These are phyloP conservation scores for Elysia crispata DNA, from an alignment of 2,888 invertebrate species.

Conservation along the genomic window DNA sequence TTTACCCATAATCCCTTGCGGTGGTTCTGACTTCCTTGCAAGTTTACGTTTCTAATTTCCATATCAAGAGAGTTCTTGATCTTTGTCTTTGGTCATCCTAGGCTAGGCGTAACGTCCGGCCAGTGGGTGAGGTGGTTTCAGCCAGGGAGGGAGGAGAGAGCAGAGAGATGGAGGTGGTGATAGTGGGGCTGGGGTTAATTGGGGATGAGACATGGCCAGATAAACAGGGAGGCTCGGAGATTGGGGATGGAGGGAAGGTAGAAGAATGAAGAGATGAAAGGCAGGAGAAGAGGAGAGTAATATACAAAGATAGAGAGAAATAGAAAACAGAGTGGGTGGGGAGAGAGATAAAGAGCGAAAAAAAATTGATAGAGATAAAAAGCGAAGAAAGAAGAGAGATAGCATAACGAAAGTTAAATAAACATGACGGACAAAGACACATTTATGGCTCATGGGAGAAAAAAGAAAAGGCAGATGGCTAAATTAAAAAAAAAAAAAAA, in stretches of 20 bases:
- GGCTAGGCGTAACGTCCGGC: not conserved
- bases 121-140: not conserved
- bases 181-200: not conserved
- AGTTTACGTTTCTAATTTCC: not conserved
- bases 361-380: too few species aligned
- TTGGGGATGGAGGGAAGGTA: not conserved
- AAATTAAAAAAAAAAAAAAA: too few species aligned
- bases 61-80: not conserved
- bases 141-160: not conserved
- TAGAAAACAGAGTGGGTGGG: not conserved
- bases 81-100: not conserved
- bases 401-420: too few species aligned
- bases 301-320: too few species aligned
- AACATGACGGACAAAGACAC: too few species aligned
- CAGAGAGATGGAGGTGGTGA: constrained; percentile 2
- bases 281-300: not conserved
- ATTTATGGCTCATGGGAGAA: too few species aligned
- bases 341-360: not conserved
- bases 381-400: not conserved
- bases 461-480: not conserved
- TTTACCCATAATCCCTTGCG: not conserved
- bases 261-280: not conserved
- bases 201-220: constrained; percentile 14
- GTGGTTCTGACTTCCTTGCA: not conserved
- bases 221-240: not conserved